phyloP scores from a whole-genome alignment of 2,797 vertebrate genomes.

The Chromobotia macracanthus region DNA sequence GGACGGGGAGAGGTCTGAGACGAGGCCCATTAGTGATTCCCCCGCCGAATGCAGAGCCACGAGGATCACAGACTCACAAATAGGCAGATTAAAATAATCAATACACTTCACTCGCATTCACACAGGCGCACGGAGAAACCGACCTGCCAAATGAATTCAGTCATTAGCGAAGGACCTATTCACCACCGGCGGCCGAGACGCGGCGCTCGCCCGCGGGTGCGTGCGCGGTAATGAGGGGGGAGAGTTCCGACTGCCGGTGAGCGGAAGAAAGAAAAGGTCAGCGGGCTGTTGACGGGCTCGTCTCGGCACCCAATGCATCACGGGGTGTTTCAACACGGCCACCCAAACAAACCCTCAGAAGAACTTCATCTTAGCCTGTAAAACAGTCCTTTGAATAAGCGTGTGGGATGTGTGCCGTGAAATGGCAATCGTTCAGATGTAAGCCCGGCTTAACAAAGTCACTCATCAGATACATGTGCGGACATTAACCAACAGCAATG shows the following conservation, averaged over 20 bases:
- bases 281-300: constrained; percentile 64
- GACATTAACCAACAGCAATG: background rate
- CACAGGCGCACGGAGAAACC: constrained; percentile 51
- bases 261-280: constrained; percentile 77
- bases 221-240: constrained; percentile 74
- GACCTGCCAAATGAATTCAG: constrained; percentile 62
- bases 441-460: background rate
- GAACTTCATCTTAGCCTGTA: background rate
- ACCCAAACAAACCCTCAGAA: constrained; percentile 47
- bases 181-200: constrained; percentile 76
- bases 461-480: background rate
- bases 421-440: too few species aligned
- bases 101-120: constrained; percentile 83
- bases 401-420: too few species aligned
- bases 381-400: background rate
- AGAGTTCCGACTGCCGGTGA: constrained; percentile 75
- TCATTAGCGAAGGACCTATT: constrained; percentile 81
- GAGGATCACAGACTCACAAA: constrained; percentile 88
- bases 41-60: constrained; percentile 81
- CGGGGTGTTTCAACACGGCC: constrained; percentile 55
- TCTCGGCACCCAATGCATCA: constrained; percentile 55
- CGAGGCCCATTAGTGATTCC: constrained; percentile 84
- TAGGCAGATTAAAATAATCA: constrained; percentile 89
- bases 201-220: constrained; percentile 60
- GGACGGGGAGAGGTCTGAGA: constrained; percentile 81